Evolutionary conservation across 1,140 invertebrate genomes (phyloP).

Genomic region (Lerema accius): DNA sequence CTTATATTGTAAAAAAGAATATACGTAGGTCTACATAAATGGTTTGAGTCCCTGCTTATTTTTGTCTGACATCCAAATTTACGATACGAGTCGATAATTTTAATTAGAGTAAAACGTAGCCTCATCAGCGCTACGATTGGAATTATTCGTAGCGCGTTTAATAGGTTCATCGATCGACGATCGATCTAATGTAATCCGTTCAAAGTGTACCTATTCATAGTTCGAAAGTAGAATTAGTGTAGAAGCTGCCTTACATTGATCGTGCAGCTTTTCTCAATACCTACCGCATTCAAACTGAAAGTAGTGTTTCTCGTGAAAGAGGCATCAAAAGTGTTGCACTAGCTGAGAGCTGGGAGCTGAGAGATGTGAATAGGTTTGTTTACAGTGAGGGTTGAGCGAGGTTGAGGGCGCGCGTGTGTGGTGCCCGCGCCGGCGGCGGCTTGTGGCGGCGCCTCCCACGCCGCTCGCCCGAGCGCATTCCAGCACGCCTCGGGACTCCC

Average conservation of each 20-base stretch:
- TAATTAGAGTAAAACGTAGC: background rate
- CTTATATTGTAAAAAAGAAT: no score
- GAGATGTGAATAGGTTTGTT: constrained; percentile 73
- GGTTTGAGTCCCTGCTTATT: no score
- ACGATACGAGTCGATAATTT: background rate
- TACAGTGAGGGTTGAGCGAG: constrained; percentile 70
- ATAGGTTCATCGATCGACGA: no score
- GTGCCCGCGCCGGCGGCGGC: constrained; percentile 53
- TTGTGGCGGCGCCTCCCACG: constrained; percentile 78
- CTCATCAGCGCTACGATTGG: background rate
- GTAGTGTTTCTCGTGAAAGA: constrained; percentile 23
- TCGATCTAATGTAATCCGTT: no score
- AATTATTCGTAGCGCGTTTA: background rate
- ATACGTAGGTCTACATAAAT: no score
- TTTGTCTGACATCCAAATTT: no score
- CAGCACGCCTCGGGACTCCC: constrained; percentile 73
- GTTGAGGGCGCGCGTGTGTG: constrained; percentile 66
- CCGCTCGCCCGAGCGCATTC: constrained; percentile 77
- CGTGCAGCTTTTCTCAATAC: constrained; percentile 3
- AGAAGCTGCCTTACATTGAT: background rate
- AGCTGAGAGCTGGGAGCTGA: constrained; percentile 33
- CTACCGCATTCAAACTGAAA: constrained; percentile 31
- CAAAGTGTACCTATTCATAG: no score
- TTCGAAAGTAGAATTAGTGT: no score
- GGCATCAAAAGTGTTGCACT: constrained; percentile 32